A percentile compares a stretch with the other conserved stretches of the same genome.
These are phyloP conservation scores for Helleia helle DNA, from an alignment of 2,888 invertebrate species.

Conservation along the genomic window DNA sequence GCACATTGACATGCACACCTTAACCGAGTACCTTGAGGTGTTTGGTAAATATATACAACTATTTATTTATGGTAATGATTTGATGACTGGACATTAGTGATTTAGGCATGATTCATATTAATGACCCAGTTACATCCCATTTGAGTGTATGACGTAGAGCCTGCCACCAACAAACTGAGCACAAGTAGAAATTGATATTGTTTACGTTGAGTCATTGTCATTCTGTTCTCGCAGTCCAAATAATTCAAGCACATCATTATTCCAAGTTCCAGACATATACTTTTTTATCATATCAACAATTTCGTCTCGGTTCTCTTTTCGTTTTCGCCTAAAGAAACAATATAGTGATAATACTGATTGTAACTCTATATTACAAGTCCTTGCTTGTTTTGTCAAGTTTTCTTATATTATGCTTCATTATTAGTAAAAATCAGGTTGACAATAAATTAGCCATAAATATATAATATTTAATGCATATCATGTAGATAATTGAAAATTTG, in stretches of 20 bases:
- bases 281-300: conserved; percentile 52
- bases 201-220: conserved; percentile 51
- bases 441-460: too few relatives aligned
- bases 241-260: conserved; percentile 46
- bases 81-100: neutral
- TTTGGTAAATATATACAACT: neutral
- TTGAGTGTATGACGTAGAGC: too few relatives aligned
- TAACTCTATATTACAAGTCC: neutral
- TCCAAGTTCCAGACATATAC: conserved; percentile 55
- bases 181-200: conserved; percentile 15
- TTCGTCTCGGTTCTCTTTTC: conserved; percentile 37
- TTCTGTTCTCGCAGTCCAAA: conserved; percentile 44
- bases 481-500: too few relatives aligned
- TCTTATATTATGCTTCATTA: too few relatives aligned
- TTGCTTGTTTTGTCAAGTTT: too few relatives aligned
- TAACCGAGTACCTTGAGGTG: conserved; percentile 11
- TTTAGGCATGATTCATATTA: too few relatives aligned
- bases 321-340: conserved; percentile 52
- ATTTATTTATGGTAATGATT: too few relatives aligned
- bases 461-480: too few relatives aligned
- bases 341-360: conserved; percentile 17
- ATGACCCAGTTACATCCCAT: too few relatives aligned
- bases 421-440: too few relatives aligned
- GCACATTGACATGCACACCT: conserved; percentile 18
- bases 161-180: conserved; percentile 17